Conservation (phyloP, 2,797 vertebrate species). For the Stomatorhinus walkeri region DNA sequence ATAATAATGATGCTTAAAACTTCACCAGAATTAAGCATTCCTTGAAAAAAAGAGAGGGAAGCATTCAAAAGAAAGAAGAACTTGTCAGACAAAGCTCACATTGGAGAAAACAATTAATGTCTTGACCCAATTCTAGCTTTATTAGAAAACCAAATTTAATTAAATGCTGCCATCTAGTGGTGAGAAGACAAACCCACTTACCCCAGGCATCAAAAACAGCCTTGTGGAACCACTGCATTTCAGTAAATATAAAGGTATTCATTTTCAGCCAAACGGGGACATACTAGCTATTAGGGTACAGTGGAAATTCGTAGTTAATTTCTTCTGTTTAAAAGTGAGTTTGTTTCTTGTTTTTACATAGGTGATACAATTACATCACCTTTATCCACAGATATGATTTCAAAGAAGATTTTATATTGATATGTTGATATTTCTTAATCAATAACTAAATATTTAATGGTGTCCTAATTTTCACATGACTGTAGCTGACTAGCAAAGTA, state of each 20-base stretch:
- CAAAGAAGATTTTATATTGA: no score
- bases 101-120: background rate
- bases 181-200: background rate
- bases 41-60: background rate
- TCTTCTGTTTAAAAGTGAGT: no score
- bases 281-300: no score
- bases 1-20: background rate
- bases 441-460: no score
- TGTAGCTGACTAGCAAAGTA: no score
- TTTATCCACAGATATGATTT: no score
- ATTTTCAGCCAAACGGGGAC: background rate
- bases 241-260: background rate
- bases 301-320: no score
- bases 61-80: background rate
- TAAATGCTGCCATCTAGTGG: constrained; percentile 21
- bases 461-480: no score
- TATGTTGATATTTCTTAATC: no score
- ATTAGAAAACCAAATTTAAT: constrained; percentile 36
- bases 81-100: background rate
- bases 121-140: background rate
- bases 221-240: background rate
- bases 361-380: no score
- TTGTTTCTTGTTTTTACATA: no score
- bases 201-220: background rate
- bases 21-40: background rate